phyloP scores from a whole-genome alignment of 2,888 invertebrate genomes.

The Philhelius pedissequus region DNA sequence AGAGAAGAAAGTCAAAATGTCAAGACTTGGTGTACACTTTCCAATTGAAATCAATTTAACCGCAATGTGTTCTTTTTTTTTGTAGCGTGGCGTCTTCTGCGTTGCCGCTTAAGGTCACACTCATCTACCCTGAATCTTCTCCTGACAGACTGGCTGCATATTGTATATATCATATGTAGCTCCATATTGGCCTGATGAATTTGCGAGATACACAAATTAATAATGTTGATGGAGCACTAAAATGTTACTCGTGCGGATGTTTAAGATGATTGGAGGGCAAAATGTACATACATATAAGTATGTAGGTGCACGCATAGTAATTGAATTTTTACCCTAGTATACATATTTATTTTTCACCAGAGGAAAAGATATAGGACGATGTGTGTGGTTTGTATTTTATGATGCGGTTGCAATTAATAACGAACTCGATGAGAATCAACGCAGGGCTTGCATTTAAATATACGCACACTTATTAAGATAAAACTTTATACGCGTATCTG shows the following conservation, averaged over 20 bases:
- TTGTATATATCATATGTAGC: neutral
- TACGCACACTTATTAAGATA: neutral
- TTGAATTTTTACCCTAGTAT: conserved; percentile 1
- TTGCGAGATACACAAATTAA: conserved; percentile 44
- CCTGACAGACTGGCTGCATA: neutral
- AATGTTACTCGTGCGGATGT: conserved; percentile 31
- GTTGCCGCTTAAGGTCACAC: neutral
- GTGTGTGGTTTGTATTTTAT: conserved; percentile 40
- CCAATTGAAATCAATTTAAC: conserved; percentile 66
- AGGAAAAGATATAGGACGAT: conserved; percentile 16
- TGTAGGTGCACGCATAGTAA: conserved; percentile 22
- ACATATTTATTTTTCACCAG: neutral
- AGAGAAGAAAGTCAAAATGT: conserved; percentile 26
- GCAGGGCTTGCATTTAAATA: neutral
- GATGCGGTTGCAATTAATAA: conserved; percentile 28
- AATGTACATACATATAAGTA: too few species aligned
- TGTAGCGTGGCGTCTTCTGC: conserved; percentile 19
- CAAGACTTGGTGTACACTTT: conserved; percentile 54
- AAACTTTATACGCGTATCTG: too few species aligned
- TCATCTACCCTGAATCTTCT: neutral
- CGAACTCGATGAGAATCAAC: neutral
- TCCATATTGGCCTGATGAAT: conserved; percentile 3
- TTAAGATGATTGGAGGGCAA: conserved; percentile 16
- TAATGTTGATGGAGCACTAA: conserved; percentile 22
- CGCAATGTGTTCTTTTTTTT: conserved; percentile 4